Evolutionary conservation across 2,113 vertebrate genomes (phyloP).

Genomic region (Psammodynastes pulverulentus): DNA sequence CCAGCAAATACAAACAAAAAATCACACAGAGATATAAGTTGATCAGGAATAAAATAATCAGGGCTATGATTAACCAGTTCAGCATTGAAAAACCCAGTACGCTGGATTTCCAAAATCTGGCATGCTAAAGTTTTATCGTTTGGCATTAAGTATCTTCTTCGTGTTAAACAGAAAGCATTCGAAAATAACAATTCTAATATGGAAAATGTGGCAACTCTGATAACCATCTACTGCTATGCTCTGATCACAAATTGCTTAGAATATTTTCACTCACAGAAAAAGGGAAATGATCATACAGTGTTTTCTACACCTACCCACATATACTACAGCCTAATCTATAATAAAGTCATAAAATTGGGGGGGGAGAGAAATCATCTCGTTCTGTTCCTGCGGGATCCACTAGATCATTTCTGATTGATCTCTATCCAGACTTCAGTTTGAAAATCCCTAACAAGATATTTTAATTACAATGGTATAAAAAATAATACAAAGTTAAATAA

Average conservation of each 20-base stretch:
- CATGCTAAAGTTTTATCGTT: background rate
- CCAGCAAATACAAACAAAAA: background rate
- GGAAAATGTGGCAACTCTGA: background rate
- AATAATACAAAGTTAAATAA: background rate
- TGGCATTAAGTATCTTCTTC: too few relatives aligned
- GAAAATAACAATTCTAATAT: background rate
- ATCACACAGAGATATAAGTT: background rate
- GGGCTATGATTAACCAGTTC: background rate
- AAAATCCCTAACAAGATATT: background rate
- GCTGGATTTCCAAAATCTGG: background rate
- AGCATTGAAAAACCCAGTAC: background rate
- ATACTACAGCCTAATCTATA: background rate
- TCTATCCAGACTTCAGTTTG: background rate
- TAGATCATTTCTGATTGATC: background rate
- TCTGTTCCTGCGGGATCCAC: background rate
- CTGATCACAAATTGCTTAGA: background rate
- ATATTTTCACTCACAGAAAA: background rate
- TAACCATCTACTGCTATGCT: background rate
- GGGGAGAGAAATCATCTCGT: background rate
- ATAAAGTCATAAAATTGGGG: background rate
- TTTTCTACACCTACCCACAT: background rate
- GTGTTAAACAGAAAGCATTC: background rate
- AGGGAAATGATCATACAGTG: background rate
- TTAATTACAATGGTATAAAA: background rate
- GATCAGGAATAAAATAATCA: background rate